A percentile compares a stretch with the other conserved stretches of the same genome.
These are phyloP conservation scores for Sandelia bainsii DNA, from an alignment of 2,797 vertebrate species.

Conservation along the genomic window DNA sequence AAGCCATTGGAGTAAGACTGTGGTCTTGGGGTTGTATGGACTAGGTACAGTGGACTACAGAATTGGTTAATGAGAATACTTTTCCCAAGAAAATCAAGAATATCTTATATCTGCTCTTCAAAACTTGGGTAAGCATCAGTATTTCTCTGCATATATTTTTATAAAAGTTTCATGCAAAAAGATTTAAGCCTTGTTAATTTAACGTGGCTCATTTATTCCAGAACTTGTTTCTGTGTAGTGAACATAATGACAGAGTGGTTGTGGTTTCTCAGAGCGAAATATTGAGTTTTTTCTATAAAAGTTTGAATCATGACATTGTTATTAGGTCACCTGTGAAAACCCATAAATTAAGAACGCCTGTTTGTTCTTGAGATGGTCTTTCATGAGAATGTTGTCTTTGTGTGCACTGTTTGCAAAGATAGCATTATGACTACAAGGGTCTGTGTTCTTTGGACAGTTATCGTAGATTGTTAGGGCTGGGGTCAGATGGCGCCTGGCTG, in stretches of 20 bases:
- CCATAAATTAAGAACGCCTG: conserved; percentile 52
- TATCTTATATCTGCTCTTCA: conserved; percentile 12
- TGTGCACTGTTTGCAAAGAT: conserved; percentile 60
- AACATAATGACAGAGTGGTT: not conserved
- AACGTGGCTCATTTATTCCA: not conserved
- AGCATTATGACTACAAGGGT: conserved; percentile 54
- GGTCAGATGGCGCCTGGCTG: conserved; percentile 69
- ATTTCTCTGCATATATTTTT: conserved; percentile 7
- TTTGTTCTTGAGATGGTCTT: conserved; percentile 35
- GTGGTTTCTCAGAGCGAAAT: not conserved
- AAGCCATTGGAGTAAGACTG: conserved; percentile 43
- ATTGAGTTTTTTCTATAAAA: conserved; percentile 12
- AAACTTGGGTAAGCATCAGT: conserved; percentile 55
- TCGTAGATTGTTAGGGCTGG: conserved; percentile 48
- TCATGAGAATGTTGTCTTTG: conserved; percentile 54
- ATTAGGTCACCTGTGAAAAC: conserved; percentile 42
- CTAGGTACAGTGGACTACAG: not conserved
- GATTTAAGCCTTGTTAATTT: not conserved
- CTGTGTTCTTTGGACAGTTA: conserved; percentile 71
- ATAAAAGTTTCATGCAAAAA: not conserved
- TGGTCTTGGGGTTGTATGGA: conserved; percentile 18
- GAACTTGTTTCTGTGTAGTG: not conserved
- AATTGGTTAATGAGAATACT: not conserved
- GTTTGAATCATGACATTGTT: conserved; percentile 32
- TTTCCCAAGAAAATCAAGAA: conserved; percentile 2